Base-by-base conservation (phyloP, 2,113 vertebrate species). In the Takifugu flavidus region DNA sequence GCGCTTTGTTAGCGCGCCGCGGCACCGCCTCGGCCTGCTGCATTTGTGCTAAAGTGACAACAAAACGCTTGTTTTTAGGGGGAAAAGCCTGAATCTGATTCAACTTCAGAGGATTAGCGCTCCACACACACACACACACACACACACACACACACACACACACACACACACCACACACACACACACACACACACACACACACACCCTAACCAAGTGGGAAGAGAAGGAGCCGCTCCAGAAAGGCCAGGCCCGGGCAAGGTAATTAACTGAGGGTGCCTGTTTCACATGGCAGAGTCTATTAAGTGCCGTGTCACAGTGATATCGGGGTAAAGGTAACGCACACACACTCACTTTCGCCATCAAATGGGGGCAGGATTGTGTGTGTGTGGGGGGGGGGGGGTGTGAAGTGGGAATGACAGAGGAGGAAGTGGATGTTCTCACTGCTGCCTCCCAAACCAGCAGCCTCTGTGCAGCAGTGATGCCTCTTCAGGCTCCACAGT, bases 261-360 rank as follows among this genome's bases (percentile, higher is more conserved):
- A 86, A 88, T 88, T 87, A 88, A 89, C 78, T 64, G 70, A 67
- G 77, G 86, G 76, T 59, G 78, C 86, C 86, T 86, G 86, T 89
- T 88, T 89, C 85, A 88, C 86, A 88, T 83, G 83, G 83, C 86
- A 84, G 85, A 88, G 83, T 87, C 85, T 83, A 86, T 88, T 87
- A 88, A 85, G 82, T 77, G 80, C 77, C 83, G 72, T 85, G 83
- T 87, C 86, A 89, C 79, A 71, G 69, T 84, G 85, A 84, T 86
- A 85, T 87, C 84, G 84, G 87, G 78, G 75, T 83, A 85, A 81
- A 84, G 82, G 82, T 75, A 85, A 64, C 11, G 27, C 62, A 6
- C 49, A 1, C 39, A 10, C 62, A 1, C 53, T 31, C 49, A 47
- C 59, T 29, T 7, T 15, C 34, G 62, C 58, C 51, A 71, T 63